phyloP scores from a whole-genome alignment of 2,888 invertebrate genomes.

The Stomorhina lunata region DNA sequence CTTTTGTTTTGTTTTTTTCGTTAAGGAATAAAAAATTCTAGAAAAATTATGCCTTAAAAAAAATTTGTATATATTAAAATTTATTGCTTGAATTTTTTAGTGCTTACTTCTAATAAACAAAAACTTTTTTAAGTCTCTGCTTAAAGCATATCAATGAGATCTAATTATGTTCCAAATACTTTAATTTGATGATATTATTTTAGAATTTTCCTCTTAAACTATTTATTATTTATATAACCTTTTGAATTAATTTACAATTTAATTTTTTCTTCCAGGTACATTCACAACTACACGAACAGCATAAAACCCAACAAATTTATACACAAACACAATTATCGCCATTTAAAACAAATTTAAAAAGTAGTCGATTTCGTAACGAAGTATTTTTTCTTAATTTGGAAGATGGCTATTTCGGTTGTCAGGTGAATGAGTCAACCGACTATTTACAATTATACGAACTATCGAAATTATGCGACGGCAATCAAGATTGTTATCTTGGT shows the following conservation, averaged over 20 bases:
- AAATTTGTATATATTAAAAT: too few species aligned
- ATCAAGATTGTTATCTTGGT: slow-evolving; percentile 93
- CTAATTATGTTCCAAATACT: too few species aligned
- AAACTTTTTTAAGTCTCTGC: too few species aligned
- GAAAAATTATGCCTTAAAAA: too few species aligned
- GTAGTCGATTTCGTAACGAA: slow-evolving; percentile 88
- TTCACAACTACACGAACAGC: slow-evolving; percentile 82
- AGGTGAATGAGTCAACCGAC: slow-evolving; percentile 97
- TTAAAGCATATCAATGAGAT: too few species aligned
- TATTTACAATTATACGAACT: slow-evolving; percentile 96
- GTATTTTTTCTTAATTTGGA: slow-evolving; percentile 98
- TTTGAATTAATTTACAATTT: background rate
- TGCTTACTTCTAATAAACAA: too few species aligned
- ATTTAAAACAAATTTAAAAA: slow-evolving; percentile 82
- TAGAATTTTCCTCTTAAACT: slow-evolving; percentile 2
- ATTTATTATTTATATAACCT: background rate
- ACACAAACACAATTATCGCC: slow-evolving; percentile 82
- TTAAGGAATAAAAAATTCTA: too few species aligned
- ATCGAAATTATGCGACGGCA: slow-evolving; percentile 95
- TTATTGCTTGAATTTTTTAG: too few species aligned
- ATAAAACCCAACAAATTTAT: too few species aligned
- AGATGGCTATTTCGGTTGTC: slow-evolving; percentile 98
- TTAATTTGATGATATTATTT: too few species aligned
- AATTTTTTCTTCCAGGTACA: slow-evolving; percentile 75
- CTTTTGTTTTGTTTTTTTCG: too few species aligned